Evolutionary conservation across 1,140 invertebrate genomes (phyloP).

Genomic region (Drosophila athabasca): DNA sequence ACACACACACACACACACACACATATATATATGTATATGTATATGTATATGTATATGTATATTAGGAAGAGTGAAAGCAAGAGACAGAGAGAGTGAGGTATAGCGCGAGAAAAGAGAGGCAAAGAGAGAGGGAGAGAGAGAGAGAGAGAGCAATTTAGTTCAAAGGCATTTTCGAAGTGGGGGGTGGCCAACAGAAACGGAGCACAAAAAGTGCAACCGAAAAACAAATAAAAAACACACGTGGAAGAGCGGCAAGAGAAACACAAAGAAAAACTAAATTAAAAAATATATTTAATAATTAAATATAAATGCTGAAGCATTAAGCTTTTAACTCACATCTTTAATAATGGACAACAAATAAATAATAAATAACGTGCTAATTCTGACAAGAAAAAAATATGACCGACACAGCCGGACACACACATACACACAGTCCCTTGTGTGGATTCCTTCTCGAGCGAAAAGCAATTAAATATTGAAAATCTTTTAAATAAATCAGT

Average conservation of each 20-base stretch:
- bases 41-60: too few species aligned
- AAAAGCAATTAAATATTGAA: constrained; percentile 30
- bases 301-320: constrained; percentile 33
- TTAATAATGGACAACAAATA: constrained; percentile 24
- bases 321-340: constrained; percentile 38
- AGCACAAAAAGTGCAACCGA: constrained; percentile 54
- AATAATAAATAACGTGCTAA: constrained; percentile 24
- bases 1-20: constrained; percentile 9
- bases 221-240: constrained; percentile 28
- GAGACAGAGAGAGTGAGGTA: constrained; percentile 1
- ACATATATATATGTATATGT: too few species aligned
- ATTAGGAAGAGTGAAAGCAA: constrained; percentile 4
- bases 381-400: not conserved
- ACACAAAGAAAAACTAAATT: constrained; percentile 36
- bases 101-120: constrained; percentile 26
- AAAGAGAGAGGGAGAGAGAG: constrained; percentile 1
- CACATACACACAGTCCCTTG: too few species aligned
- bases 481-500: constrained; percentile 20
- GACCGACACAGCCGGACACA: too few species aligned
- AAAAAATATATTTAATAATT: constrained; percentile 57
- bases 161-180: constrained; percentile 61
- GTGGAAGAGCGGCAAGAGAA: constrained; percentile 16
- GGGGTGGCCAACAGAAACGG: too few species aligned
- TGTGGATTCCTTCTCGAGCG: too few species aligned
- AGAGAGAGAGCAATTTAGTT: constrained; percentile 58